A percentile compares a stretch with the other conserved stretches of the same genome.
Conservation (phyloP, 2,888 invertebrate species). For the Tetanocera ferruginea region DNA sequence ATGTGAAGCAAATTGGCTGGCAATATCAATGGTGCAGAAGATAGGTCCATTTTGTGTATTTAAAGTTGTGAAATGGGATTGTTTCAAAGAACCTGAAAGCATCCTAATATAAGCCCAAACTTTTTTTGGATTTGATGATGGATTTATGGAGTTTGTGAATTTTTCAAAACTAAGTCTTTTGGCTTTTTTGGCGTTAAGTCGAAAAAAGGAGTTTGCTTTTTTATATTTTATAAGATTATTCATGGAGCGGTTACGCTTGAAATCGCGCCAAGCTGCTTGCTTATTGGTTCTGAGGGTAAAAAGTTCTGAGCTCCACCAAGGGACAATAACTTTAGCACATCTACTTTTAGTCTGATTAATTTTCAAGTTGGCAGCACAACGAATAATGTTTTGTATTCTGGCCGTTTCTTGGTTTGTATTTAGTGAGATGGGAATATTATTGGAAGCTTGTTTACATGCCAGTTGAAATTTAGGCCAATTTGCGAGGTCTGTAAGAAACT, state of each 20-base stretch:
- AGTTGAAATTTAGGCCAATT: constrained; percentile 6
- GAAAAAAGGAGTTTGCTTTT: too few species aligned
- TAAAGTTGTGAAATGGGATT: not conserved
- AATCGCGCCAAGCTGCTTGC: too few species aligned
- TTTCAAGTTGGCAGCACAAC: too few species aligned
- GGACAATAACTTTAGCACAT: too few species aligned
- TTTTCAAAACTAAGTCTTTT: too few species aligned
- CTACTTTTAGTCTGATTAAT: too few species aligned
- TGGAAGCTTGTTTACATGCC: not conserved
- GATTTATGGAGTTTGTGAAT: too few species aligned
- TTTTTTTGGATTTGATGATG: not conserved
- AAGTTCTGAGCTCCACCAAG: too few species aligned
- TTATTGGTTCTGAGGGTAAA: too few species aligned
- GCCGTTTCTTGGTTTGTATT: not conserved
- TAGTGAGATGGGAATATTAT: not conserved
- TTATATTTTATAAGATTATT: too few species aligned
- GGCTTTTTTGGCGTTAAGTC: too few species aligned
- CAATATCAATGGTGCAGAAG: not conserved
- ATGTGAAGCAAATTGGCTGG: not conserved
- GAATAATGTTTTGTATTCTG: constrained; percentile 4
- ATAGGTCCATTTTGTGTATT: not conserved
- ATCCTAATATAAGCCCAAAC: not conserved
- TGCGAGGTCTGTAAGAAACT: not conserved
- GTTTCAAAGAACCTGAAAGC: not conserved
- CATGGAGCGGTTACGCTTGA: too few species aligned